These are phyloP conservation scores for Hypsopygia costalis DNA, from an alignment of 2,888 invertebrate species.

Conservation along the genomic window DNA sequence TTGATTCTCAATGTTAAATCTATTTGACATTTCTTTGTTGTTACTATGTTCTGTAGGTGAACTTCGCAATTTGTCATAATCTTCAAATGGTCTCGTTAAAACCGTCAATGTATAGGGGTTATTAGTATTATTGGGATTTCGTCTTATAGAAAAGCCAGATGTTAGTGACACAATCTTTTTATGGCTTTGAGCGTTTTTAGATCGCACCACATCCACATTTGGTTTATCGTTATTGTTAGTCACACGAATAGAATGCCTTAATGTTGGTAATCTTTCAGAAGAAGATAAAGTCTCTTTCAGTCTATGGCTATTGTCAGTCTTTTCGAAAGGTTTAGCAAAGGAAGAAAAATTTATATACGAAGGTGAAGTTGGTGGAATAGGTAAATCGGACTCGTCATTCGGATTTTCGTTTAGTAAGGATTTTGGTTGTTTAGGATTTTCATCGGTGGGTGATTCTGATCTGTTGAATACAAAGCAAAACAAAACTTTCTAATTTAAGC, in stretches of 20 bases:
- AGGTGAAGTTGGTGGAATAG: slow-evolving; percentile 42
- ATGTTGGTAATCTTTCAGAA: slow-evolving; percentile 50
- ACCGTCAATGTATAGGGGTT: slow-evolving; percentile 70
- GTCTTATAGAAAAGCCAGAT: slow-evolving; percentile 71
- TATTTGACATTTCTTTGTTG: slow-evolving; percentile 30
- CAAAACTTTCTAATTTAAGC: slow-evolving; percentile 70
- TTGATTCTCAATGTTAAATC: slow-evolving; percentile 40
- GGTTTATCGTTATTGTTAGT: slow-evolving; percentile 51
- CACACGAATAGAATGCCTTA: slow-evolving; percentile 44
- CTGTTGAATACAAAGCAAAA: slow-evolving; percentile 80
- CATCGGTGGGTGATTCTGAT: slow-evolving; percentile 68
- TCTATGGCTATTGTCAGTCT: slow-evolving; percentile 64
- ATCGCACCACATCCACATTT: slow-evolving; percentile 43
- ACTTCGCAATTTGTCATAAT: slow-evolving; percentile 32
- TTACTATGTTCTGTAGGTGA: slow-evolving; percentile 20
- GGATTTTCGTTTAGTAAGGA: slow-evolving; percentile 68
- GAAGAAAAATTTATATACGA: slow-evolving; percentile 63
- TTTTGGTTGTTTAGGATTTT: slow-evolving; percentile 61
- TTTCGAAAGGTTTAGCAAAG: slow-evolving; percentile 73
- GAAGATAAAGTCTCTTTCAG: slow-evolving; percentile 52
- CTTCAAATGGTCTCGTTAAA: slow-evolving; percentile 57
- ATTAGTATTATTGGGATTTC: slow-evolving; percentile 59
- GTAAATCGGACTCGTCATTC: slow-evolving; percentile 47
- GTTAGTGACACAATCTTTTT: slow-evolving; percentile 66
- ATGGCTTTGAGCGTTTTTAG: slow-evolving; percentile 38